These are phyloP conservation scores for Myripristis jacobus DNA, from an alignment of 2,797 vertebrate species.

Conservation along the genomic window DNA sequence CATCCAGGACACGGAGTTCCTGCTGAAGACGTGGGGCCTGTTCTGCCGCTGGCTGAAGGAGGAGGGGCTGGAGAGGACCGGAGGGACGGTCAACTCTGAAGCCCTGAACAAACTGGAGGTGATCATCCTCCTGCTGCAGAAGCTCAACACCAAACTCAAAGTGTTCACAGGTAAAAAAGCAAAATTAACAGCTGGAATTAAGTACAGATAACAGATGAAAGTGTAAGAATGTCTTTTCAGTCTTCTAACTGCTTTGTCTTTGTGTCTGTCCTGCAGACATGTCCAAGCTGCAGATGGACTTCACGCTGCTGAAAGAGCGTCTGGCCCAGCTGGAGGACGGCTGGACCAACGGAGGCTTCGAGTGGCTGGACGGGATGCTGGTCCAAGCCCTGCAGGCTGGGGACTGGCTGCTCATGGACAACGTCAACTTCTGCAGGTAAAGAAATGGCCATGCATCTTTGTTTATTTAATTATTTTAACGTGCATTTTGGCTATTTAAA, in stretches of 20 bases:
- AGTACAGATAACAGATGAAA: too few species aligned
- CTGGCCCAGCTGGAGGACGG: slow-evolving; percentile 87
- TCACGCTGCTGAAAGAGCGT: slow-evolving; percentile 88
- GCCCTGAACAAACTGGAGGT: slow-evolving; percentile 93
- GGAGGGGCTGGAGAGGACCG: slow-evolving; percentile 84
- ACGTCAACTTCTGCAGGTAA: slow-evolving; percentile 99
- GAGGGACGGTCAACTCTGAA: slow-evolving; percentile 85
- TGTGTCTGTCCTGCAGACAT: slow-evolving; percentile 84
- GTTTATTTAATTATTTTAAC: too few species aligned
- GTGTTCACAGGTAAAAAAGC: slow-evolving; percentile 82
- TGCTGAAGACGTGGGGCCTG: slow-evolving; percentile 93
- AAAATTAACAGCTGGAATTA: neutral
- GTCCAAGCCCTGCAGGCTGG: slow-evolving; percentile 93
- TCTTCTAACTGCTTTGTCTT: neutral
- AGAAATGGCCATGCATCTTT: slow-evolving; percentile 3
- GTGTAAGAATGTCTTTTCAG: neutral
- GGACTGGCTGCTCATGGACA: slow-evolving; percentile 99
- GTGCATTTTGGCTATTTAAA: too few species aligned
- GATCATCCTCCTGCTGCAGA: slow-evolving; percentile 90
- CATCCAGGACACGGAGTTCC: slow-evolving; percentile 90
- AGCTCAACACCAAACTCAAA: slow-evolving; percentile 94
- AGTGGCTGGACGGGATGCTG: slow-evolving; percentile 96
- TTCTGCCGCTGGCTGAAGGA: slow-evolving; percentile 90
- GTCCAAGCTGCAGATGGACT: slow-evolving; percentile 91
- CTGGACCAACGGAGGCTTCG: slow-evolving; percentile 90